Conservation (phyloP, 2,888 invertebrate species). For the Lycia hirtaria region DNA sequence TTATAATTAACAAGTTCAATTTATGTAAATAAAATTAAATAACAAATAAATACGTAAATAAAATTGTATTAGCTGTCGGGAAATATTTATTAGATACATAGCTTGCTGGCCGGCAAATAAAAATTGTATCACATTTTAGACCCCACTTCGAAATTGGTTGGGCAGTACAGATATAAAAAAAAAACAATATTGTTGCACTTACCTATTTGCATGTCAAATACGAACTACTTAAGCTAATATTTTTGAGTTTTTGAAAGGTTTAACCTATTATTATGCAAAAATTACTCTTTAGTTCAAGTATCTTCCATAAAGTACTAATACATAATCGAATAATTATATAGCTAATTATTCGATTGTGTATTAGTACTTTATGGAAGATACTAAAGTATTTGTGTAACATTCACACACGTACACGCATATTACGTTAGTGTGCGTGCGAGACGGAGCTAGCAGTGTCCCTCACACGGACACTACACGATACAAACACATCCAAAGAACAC, state of each 20-base stretch:
- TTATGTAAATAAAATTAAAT: too few relatives aligned
- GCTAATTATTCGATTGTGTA: too few relatives aligned
- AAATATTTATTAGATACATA: background rate
- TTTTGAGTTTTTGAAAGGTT: background rate
- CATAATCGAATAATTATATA: too few relatives aligned
- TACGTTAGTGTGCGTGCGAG: too few relatives aligned
- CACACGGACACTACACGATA: too few relatives aligned
- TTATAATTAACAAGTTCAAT: too few relatives aligned
- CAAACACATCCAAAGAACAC: too few relatives aligned
- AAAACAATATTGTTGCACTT: background rate
- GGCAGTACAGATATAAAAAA: background rate
- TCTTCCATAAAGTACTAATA: background rate
- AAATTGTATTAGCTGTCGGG: background rate
- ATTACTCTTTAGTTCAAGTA: constrained; percentile 3
- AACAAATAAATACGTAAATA: background rate
- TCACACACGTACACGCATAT: too few relatives aligned
- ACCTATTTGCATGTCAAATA: background rate
- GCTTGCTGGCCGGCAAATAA: background rate
- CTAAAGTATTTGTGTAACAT: constrained; percentile 1
- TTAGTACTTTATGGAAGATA: background rate
- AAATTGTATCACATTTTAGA: background rate
- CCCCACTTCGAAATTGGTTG: background rate
- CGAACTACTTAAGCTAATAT: background rate
- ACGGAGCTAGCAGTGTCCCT: too few relatives aligned
- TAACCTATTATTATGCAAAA: constrained; percentile 16